Evolutionary conservation across 2,888 invertebrate species (phyloP).

Genomic region (Plagodis dolabraria): DNA sequence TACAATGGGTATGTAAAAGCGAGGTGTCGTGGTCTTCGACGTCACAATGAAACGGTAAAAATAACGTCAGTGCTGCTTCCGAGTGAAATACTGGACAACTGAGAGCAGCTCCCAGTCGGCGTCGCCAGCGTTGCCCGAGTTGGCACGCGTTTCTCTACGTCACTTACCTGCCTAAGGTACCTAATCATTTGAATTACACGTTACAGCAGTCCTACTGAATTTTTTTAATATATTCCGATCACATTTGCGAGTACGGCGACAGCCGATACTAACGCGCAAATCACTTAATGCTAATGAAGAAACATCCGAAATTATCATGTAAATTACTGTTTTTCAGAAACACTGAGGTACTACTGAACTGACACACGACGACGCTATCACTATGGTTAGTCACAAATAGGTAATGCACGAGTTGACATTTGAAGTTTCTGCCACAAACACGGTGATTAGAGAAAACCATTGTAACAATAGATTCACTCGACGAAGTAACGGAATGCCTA

Average conservation of each 20-base stretch:
- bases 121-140: background rate
- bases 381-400: too few species aligned
- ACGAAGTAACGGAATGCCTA: too few species aligned
- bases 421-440: too few species aligned
- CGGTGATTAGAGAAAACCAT: too few species aligned
- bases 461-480: too few species aligned
- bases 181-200: slow-evolving; percentile 4
- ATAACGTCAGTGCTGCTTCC: slow-evolving; percentile 49
- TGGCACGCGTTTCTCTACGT: slow-evolving; percentile 3
- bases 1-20: slow-evolving; percentile 39
- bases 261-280: background rate
- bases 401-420: too few species aligned
- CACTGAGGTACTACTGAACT: too few species aligned
- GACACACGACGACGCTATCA: too few species aligned
- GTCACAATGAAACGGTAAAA: slow-evolving; percentile 47
- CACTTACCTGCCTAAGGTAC: background rate
- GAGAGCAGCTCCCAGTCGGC: background rate
- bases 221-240: background rate
- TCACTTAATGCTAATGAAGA: background rate
- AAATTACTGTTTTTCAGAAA: background rate
- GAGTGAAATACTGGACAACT: slow-evolving; percentile 15
- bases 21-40: slow-evolving; percentile 25
- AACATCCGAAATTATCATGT: slow-evolving; percentile 1
- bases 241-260: background rate
- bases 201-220: background rate